Base-by-base conservation (phyloP, 2,113 vertebrate genomes). In the Panthera leo region DNA sequence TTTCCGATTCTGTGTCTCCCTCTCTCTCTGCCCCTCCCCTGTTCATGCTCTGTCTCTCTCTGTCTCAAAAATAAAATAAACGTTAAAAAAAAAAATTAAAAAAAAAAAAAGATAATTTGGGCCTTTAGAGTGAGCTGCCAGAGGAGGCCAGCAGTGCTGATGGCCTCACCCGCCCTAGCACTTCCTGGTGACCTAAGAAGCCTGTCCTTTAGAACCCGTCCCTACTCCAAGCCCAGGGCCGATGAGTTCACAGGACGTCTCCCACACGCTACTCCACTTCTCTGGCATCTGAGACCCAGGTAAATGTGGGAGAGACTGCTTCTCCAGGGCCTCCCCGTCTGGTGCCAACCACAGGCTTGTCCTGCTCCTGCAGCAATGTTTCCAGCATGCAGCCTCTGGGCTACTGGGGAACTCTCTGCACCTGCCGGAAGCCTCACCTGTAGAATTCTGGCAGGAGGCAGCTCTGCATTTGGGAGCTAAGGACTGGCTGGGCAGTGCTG, bases 381-480 rank as follows among this genome's bases (percentile, higher is more conserved):
- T 95, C 89, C 53, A 63, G 9, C 15, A 0, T 58, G 23, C 16
- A 45, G 80, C 94, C 61, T 94, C 75, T 63, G 45, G 84, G 63
- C 80, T 85, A 2, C 92, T 92, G 92, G 86, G 39, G 31, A 86
- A 68, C 85, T 68, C 58, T 53, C 88, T 39, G 23, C 12, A 63
- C 65, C 93, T 89, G 82, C 91, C 82, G n/a, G 92, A 55, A 91
- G 39, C 75, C 42, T 96, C 89, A 58, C 89, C 85, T 94, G 93
- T 58, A 89, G 68, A 79, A 73, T 97, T 78, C 95, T 96, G 93
- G 95, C 85, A 97, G 83, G 85, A 94, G 51, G 45, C 61, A 78
- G 39, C 70, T 92, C 80, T 85, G 7, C 55, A 21, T 84, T 82
- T 25, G 5, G 14, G 89, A 90, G 85, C 82, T 95, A 89, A 71